These are phyloP conservation scores for Archilochus colubris DNA, from an alignment of 2,113 vertebrate species.

Conservation along the genomic window DNA sequence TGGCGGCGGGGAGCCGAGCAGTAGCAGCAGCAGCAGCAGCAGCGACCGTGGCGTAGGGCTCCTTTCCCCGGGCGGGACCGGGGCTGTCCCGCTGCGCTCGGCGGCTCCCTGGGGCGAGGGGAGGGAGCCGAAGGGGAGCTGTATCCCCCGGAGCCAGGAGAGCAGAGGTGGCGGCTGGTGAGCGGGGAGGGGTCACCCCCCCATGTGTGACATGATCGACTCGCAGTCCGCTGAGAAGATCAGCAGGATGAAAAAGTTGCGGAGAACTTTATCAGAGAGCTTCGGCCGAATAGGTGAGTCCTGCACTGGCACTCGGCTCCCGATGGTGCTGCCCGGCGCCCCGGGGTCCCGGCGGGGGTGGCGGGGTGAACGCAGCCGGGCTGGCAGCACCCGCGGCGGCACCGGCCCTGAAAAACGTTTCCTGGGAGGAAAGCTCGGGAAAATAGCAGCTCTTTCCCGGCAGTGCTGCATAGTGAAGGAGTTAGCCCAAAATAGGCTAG, in stretches of 20 bases:
- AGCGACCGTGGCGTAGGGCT: background rate
- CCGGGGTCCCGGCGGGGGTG: background rate
- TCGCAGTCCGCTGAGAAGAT: slow-evolving; percentile 82
- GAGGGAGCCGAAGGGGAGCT: background rate
- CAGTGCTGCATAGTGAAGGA: background rate
- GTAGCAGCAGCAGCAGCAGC: background rate
- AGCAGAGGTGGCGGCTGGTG: background rate
- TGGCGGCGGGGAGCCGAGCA: background rate
- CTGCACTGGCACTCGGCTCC: background rate
- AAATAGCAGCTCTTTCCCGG: background rate
- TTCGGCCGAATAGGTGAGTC: slow-evolving; percentile 93
- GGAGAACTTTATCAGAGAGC: slow-evolving; percentile 98
- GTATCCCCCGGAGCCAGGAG: background rate
- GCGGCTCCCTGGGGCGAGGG: background rate
- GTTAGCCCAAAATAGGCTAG: background rate
- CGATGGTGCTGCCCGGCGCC: background rate
- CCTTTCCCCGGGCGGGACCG: background rate
- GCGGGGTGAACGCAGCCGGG: background rate
- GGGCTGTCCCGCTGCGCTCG: background rate
- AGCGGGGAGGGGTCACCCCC: background rate
- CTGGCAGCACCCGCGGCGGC: background rate
- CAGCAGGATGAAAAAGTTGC: slow-evolving; percentile 97
- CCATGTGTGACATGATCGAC: slow-evolving; percentile 82
- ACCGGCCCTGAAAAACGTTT: background rate
- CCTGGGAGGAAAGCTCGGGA: background rate